Percentiles rank a stretch among this genome's conserved stretches.
Conservation (phyloP, 2,113 vertebrate species). For the Nerophis ophidion region DNA sequence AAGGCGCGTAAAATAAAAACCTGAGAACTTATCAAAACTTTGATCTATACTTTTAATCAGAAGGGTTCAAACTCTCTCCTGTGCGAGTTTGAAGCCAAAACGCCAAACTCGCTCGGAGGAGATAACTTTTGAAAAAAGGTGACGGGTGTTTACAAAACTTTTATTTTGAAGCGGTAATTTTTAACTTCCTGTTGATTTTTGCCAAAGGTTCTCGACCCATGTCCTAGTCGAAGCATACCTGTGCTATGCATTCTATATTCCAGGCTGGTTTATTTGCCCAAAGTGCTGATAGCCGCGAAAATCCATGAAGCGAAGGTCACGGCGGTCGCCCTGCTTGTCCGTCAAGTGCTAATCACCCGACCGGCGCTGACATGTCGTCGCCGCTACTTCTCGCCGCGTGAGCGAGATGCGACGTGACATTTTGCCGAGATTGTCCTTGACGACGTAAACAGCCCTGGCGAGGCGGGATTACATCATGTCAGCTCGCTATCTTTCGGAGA, state of each 20-base stretch:
- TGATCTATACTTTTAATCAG: too few relatives aligned
- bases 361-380: constrained; percentile 22
- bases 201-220: too few relatives aligned
- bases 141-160: too few relatives aligned
- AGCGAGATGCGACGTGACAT: constrained; percentile 43
- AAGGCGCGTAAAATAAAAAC: too few relatives aligned
- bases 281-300: constrained; percentile 44
- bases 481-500: not conserved
- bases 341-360: constrained; percentile 36
- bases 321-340: constrained; percentile 20
- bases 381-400: constrained; percentile 22
- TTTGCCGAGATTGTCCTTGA: constrained; percentile 41
- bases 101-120: too few relatives aligned
- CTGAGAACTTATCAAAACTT: too few relatives aligned
- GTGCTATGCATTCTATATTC: not conserved
- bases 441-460: constrained; percentile 12
- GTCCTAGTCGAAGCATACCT: too few relatives aligned
- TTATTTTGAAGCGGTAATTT: too few relatives aligned
- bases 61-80: too few relatives aligned
- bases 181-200: too few relatives aligned
- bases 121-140: too few relatives aligned
- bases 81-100: too few relatives aligned
- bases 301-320: constrained; percentile 39
- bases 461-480: constrained; percentile 4
- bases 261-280: constrained; percentile 10